Base-by-base conservation (phyloP, 2,888 invertebrate genomes). In the Epinotia demarniana region DNA sequence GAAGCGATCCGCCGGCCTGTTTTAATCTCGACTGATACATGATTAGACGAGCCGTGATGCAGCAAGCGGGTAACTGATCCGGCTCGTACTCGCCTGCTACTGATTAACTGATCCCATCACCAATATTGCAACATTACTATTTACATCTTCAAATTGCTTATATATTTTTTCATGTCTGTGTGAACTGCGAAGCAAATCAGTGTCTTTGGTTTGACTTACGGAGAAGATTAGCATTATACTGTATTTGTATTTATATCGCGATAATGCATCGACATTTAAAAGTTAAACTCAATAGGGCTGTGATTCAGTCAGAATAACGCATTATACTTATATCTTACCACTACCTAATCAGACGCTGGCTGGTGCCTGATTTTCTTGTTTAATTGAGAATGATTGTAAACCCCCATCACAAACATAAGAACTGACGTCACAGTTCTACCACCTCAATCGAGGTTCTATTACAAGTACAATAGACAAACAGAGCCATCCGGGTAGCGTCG, bases 1-100 rank as follows among this genome's bases (percentile, higher is more conserved):
- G 94, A 94, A 90, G 92, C 87, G 89, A 87, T 91, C 92, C 93
- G 92, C 88, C 87, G 92, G 89, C 89, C 92, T 92, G 93, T 92
- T 93, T 93, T 92, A 94, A 94, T 93, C 93, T 93, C 89, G 89
- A 83, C 90, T 90, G 91, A 91, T 92, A 91, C 93, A 91, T 94
- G 93, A 93, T 94, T 94, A 93, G 92, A 90, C 91, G 90, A 88
- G 90, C 89, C 88, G 93, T 94, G 94, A 94, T 92, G 90, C 92
- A 92, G 93, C 93, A 92, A 86, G 87, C 85, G 84, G 87, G 88
- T 89, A 91, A 92, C 90, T 87, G 91, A 92, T 91, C 89, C 89
- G 87, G 89, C 84, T 87, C 87, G 87, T 86, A 87, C 85, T 85
- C 85, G 82, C 85, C 86, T 83, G 81, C 86, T 82, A 86, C 90